A percentile compares a stretch with the other conserved stretches of the same genome.
Evolutionary conservation across 2,888 invertebrate genomes (phyloP).

Genomic region (Ophion ellenae): DNA sequence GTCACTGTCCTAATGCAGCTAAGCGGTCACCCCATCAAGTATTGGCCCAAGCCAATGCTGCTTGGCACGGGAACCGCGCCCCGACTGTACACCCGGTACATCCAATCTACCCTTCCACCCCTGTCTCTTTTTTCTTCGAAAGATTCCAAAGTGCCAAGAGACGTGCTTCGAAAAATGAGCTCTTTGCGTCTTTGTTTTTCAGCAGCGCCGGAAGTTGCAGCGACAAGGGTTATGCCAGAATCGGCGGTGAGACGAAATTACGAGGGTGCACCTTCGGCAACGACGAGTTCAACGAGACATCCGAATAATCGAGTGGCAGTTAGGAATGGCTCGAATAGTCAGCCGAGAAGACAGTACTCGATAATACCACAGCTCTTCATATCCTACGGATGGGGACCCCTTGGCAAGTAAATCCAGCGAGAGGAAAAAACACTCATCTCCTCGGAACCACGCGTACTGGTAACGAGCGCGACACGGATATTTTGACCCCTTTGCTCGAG

Average conservation of each 20-base stretch:
- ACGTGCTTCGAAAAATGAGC: neutral
- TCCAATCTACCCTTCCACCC: too few relatives aligned
- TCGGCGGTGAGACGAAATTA: slow-evolving; percentile 34
- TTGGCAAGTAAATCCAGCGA: slow-evolving; percentile 79
- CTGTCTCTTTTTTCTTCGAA: neutral
- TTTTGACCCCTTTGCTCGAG: slow-evolving; percentile 40
- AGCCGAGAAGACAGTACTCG: slow-evolving; percentile 80
- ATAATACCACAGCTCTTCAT: slow-evolving; percentile 85
- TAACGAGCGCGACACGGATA: slow-evolving; percentile 7
- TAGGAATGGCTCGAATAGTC: slow-evolving; percentile 73
- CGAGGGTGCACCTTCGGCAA: slow-evolving; percentile 27
- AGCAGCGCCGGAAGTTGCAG: slow-evolving; percentile 42
- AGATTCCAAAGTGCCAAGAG: neutral
- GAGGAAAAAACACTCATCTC: slow-evolving; percentile 13
- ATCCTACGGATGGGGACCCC: slow-evolving; percentile 85
- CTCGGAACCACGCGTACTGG: neutral
- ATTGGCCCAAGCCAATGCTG: too few relatives aligned
- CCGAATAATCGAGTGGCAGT: slow-evolving; percentile 72
- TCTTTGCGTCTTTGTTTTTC: neutral
- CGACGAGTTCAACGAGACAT: slow-evolving; percentile 61
- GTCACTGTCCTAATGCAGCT: too few relatives aligned
- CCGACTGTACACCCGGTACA: too few relatives aligned
- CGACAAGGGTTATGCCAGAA: slow-evolving; percentile 36
- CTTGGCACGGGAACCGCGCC: too few relatives aligned
- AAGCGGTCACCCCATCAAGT: too few relatives aligned